These are phyloP conservation scores for Nephrotoma appendiculata DNA, from an alignment of 2,888 invertebrate species.

Conservation along the genomic window DNA sequence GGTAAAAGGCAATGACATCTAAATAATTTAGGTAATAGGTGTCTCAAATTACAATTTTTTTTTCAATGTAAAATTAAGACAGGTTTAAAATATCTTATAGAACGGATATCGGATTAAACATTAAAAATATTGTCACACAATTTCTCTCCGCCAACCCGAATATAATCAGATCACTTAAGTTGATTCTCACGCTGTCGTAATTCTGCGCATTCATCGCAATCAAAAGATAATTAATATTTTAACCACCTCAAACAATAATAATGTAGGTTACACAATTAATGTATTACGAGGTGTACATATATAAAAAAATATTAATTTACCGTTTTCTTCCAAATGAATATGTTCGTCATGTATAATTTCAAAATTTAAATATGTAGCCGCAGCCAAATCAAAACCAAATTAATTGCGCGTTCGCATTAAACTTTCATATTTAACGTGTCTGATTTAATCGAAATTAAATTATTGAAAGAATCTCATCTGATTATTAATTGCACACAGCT, in stretches of 20 bases:
- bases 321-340: not conserved
- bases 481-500: not conserved
- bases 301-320: not conserved
- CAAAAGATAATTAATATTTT: not conserved
- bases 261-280: not conserved
- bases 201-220: not conserved
- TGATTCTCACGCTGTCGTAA: not conserved
- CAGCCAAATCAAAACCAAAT: not conserved
- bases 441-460: not conserved
- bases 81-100: too few relatives aligned
- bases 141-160: not conserved
- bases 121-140: not conserved
- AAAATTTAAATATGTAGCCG: not conserved
- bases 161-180: not conserved
- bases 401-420: not conserved
- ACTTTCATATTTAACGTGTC: not conserved
- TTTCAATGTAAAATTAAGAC: too few relatives aligned
- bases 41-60: too few relatives aligned
- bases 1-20: too few relatives aligned
- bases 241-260: not conserved
- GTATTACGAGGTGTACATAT: not conserved
- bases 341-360: not conserved
- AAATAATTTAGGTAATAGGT: too few relatives aligned
- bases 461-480: not conserved
- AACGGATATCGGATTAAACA: too few relatives aligned